A percentile compares a stretch with the other conserved stretches of the same genome.
Conservation (phyloP, 2,888 invertebrate species). For the Papilio gigon region DNA sequence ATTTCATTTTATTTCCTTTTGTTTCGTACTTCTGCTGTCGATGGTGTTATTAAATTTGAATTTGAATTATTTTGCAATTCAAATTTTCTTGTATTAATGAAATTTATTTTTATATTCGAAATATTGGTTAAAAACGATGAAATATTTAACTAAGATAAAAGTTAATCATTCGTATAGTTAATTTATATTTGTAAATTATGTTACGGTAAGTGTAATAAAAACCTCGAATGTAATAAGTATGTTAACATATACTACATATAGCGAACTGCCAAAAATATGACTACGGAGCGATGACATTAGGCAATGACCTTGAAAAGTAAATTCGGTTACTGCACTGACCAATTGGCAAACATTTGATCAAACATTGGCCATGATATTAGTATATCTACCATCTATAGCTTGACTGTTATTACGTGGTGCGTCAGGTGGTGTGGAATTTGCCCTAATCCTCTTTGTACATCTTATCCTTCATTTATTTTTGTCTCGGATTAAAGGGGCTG, state of each 20-base stretch:
- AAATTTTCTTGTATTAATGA: too few species aligned
- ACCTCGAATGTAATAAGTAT: neutral
- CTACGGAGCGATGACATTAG: constrained; percentile 23
- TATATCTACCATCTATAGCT: neutral
- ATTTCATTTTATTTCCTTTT: constrained; percentile 11
- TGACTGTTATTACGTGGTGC: neutral
- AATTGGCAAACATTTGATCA: neutral
- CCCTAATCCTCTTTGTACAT: neutral
- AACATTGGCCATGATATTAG: neutral
- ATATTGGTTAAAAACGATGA: too few species aligned
- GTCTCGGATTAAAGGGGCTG: constrained; percentile 4
- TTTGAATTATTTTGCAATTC: too few species aligned
- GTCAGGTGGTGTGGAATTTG: neutral
- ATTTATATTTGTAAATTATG: too few species aligned
- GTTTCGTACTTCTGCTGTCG: neutral
- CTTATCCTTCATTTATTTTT: neutral
- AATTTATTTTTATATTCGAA: neutral
- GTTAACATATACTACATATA: neutral
- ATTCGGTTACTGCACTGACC: neutral
- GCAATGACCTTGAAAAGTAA: constrained; percentile 7
- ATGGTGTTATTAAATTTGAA: neutral
- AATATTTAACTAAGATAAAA: too few species aligned
- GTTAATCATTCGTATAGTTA: too few species aligned
- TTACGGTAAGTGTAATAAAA: too few species aligned
- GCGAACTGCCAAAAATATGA: neutral